Base-by-base conservation (phyloP, 2,797 vertebrate species). In the Champsocephalus esox region DNA sequence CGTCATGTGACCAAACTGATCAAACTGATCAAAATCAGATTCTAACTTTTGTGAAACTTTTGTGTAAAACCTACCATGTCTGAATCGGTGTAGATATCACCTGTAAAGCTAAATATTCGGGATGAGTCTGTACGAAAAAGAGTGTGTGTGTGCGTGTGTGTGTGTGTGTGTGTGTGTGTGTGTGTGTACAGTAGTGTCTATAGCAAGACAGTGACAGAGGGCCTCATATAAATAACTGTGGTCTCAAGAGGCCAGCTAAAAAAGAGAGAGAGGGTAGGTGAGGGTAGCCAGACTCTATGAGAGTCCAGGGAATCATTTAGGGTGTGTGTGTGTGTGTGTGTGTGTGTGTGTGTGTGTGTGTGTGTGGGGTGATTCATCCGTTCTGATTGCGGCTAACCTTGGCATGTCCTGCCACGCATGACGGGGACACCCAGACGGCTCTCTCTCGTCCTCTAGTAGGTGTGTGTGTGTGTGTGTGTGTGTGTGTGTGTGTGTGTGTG, bases 351-450 rank as follows among this genome's bases (percentile, higher is more conserved):
- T 56, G 70, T n/a, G 67, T 72, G 69, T 63, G 79, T 75, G 51
- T 50, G 46, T 57, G 67, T 32, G 79, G 51, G 69, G 80, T 74
- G 79, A 89, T 91, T 89, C 88, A 92, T 91, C 95, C 94, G 95
- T 96, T 96, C 94, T 96, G 96, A 96, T 98, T 96, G 97, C 96
- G 95, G 95, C 97, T 99, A 98, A 99, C 98, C 98, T 99, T 99
- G 97, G 96, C 97, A 95, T 96, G 97, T 98, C 96, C 97, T 97
- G 97, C 97, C 97, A 97, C 95, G 97, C 96, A 94, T 97, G 97
- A 98, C 97, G 96, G 97, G 96, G 97, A 96, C 96, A 98, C 96
- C 96, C 96, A 97, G 96, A 96, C 96, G 94, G 96, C 96, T 94
- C 90, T 87, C 77, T 52, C 94, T 95, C 94, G 96, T 96, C 88